Percentiles rank a stretch among this genome's conserved stretches.
These are phyloP conservation scores for Crotalus tigris DNA, from an alignment of 2,113 vertebrate species.

Conservation along the genomic window DNA sequence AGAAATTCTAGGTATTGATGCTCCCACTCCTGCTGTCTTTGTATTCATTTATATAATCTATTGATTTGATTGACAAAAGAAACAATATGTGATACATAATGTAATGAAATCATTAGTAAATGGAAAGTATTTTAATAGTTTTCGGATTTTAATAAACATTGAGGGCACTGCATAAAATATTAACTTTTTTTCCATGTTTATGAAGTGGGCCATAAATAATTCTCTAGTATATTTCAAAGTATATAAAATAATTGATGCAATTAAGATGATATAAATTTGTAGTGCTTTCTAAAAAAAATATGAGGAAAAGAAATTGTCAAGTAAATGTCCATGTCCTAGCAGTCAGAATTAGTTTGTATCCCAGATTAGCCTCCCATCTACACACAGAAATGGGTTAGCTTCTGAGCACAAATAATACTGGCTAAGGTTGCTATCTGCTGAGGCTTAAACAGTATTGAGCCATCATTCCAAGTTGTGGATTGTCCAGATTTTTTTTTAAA, in stretches of 20 bases:
- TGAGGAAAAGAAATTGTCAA: not conserved
- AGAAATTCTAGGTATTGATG: not conserved
- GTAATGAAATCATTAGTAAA: slow-evolving; percentile 10
- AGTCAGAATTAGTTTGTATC: not conserved
- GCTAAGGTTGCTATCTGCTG: not conserved
- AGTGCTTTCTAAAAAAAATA: not conserved
- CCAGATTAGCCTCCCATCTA: not conserved
- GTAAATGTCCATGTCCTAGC: not conserved
- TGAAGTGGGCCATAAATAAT: slow-evolving; percentile 20
- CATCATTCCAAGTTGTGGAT: not conserved
- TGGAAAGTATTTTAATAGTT: not conserved
- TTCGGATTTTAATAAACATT: slow-evolving; percentile 15
- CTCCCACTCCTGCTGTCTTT: not conserved
- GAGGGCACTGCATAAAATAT: slow-evolving; percentile 17
- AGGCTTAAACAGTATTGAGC: not conserved
- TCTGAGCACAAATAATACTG: not conserved
- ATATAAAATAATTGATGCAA: slow-evolving; percentile 24
- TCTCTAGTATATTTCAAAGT: slow-evolving; percentile 24
- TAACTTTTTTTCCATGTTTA: slow-evolving; percentile 13
- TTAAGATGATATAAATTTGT: slow-evolving; percentile 16
- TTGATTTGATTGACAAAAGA: not conserved
- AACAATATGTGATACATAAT: slow-evolving; percentile 20
- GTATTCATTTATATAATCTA: not conserved
- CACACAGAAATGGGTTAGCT: not conserved
- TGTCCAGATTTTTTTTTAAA: not conserved